Conservation (phyloP, 1,140 invertebrate species). For the Drosophila chauvacae region DNA sequence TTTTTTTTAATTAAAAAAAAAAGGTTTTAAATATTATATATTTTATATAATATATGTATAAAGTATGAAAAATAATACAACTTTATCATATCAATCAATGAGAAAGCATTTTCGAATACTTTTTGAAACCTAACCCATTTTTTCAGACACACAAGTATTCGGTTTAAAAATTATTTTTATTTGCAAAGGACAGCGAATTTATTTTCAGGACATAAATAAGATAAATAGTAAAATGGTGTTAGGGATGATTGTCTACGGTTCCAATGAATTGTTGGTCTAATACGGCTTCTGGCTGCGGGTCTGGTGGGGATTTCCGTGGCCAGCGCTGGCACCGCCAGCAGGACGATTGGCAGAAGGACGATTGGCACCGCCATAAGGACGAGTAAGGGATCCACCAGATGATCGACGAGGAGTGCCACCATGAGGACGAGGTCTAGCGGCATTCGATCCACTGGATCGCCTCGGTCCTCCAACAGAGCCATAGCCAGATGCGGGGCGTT, state of each 20-base stretch:
- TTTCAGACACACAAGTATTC: background rate
- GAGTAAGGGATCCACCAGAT: constrained; percentile 3
- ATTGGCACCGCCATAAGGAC: background rate
- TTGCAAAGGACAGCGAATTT: background rate
- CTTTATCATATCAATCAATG: background rate
- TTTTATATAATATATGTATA: no score
- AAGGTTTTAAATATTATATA: no score
- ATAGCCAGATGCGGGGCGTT: constrained; percentile 4
- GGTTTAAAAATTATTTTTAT: constrained; percentile 10
- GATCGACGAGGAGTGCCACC: constrained; percentile 8
- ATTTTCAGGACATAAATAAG: background rate
- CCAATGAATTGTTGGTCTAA: background rate
- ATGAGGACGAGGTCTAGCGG: constrained; percentile 13
- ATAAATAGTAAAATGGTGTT: background rate
- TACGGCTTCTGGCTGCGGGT: constrained; percentile 16
- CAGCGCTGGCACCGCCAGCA: background rate
- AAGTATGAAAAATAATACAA: no score
- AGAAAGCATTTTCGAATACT: background rate
- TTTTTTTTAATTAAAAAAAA: no score
- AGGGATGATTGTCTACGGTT: no score
- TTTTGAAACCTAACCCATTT: background rate
- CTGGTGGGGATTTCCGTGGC: constrained; percentile 15
- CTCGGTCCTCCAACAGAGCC: constrained; percentile 10
- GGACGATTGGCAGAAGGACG: constrained; percentile 7
- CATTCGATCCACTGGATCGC: background rate